Evolutionary conservation across 2,797 vertebrate species (phyloP).

Genomic region (Gymnodraco acuticeps): DNA sequence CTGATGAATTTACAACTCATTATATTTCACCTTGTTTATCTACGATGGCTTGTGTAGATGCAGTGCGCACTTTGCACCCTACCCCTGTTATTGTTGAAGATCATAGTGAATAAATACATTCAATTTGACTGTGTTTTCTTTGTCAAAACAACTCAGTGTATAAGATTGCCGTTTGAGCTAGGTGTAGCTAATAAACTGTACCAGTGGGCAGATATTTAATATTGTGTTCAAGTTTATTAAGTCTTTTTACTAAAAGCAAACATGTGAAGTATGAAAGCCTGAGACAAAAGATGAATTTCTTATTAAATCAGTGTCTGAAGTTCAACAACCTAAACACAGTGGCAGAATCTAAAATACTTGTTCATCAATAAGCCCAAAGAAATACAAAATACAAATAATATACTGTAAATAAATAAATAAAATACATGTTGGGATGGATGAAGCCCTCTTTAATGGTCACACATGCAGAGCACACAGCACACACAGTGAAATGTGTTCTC

Average conservation of each 20-base stretch:
- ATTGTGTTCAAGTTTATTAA: no score
- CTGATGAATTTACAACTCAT: constrained; percentile 38
- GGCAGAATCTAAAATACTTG: no score
- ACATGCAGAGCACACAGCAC: no score
- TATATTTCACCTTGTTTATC: constrained; percentile 43
- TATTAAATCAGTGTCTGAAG: background rate
- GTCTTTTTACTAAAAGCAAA: background rate
- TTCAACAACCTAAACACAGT: no score
- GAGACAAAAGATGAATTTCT: background rate
- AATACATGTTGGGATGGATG: no score
- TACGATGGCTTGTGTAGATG: constrained; percentile 27
- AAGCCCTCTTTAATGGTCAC: no score
- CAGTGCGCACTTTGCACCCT: constrained; percentile 31
- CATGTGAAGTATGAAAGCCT: background rate
- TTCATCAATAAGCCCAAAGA: no score
- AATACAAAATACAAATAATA: background rate
- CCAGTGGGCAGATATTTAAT: background rate
- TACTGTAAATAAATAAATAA: no score
- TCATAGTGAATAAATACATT: constrained; percentile 61
- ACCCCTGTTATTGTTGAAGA: constrained; percentile 41
- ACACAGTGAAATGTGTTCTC: no score
- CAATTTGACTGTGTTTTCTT: constrained; percentile 21
- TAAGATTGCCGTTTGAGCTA: background rate
- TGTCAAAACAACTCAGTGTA: constrained; percentile 12
- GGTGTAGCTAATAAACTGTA: background rate